A percentile compares a stretch with the other conserved stretches of the same genome.
phyloP scores from a whole-genome alignment of 1,140 invertebrate genomes.

The Drosophila pandora region DNA sequence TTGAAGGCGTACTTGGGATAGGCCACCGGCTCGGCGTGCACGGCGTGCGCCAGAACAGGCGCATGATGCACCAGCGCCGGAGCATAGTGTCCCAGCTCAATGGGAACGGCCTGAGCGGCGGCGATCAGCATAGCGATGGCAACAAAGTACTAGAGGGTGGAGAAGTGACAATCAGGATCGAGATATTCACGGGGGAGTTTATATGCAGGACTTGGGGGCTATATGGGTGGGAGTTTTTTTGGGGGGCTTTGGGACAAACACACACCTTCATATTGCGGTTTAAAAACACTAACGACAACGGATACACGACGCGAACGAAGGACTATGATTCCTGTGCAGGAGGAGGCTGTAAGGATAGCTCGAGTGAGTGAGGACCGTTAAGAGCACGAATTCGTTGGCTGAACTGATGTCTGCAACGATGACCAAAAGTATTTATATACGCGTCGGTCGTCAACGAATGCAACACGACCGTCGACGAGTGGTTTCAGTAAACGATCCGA shows the following conservation, averaged over 20 bases:
- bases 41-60: slow-evolving; percentile 70
- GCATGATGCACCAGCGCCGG: slow-evolving; percentile 74
- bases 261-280: slow-evolving; percentile 68
- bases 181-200: slow-evolving; percentile 5
- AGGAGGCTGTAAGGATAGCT: slow-evolving; percentile 47
- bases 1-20: slow-evolving; percentile 86
- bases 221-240: background rate
- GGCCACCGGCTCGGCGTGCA: slow-evolving; percentile 83
- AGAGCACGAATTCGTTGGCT: slow-evolving; percentile 80
- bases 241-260: slow-evolving; percentile 4
- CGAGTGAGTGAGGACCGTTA: slow-evolving; percentile 67
- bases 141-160: slow-evolving; percentile 74
- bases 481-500: slow-evolving; percentile 13
- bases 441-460: slow-evolving; percentile 45
- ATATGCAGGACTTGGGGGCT: background rate
- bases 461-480: slow-evolving; percentile 39
- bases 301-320: slow-evolving; percentile 58
- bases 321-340: slow-evolving; percentile 44
- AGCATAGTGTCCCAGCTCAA: slow-evolving; percentile 81
- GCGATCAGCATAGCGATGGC: slow-evolving; percentile 78
- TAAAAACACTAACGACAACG: slow-evolving; percentile 42
- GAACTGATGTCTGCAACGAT: slow-evolving; percentile 82
- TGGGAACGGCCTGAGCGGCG: slow-evolving; percentile 76
- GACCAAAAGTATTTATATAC: slow-evolving; percentile 83
- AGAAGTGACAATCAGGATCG: slow-evolving; percentile 57